These are phyloP conservation scores for Sardinella longiceps DNA, from an alignment of 2,797 vertebrate genomes.

Conservation along the genomic window DNA sequence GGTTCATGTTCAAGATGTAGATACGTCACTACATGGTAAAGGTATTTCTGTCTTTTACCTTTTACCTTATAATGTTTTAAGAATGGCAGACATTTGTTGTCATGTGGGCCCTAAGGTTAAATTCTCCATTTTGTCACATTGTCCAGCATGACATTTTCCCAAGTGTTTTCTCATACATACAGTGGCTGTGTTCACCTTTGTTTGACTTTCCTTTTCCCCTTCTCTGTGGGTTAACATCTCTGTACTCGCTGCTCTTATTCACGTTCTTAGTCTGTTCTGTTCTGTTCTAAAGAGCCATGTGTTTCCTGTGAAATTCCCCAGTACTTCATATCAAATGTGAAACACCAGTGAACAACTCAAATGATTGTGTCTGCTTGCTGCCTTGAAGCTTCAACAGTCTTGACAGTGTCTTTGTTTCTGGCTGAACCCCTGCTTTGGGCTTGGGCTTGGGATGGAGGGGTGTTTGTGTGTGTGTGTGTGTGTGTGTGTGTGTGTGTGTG, in stretches of 20 bases:
- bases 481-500: too few relatives aligned
- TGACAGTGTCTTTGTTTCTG: background rate
- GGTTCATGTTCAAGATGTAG: background rate
- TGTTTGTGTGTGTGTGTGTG: too few relatives aligned
- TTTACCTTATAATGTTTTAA: background rate
- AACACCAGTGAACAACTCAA: background rate
- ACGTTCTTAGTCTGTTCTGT: background rate
- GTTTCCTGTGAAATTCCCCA: background rate
- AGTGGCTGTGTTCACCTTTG: background rate
- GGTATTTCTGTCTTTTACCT: background rate
- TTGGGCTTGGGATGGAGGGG: background rate
- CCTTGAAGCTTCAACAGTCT: background rate
- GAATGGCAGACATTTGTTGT: background rate
- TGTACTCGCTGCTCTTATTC: too few relatives aligned
- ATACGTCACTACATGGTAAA: background rate
- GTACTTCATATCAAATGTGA: background rate
- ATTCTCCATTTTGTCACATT: background rate
- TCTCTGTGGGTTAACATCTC: too few relatives aligned
- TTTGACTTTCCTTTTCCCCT: background rate
- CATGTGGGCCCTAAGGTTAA: background rate
- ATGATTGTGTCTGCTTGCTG: background rate
- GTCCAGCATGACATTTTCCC: background rate
- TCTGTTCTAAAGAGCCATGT: background rate
- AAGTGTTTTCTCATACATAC: background rate
- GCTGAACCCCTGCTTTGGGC: background rate